These are phyloP conservation scores for Carcharodon carcharias DNA, from an alignment of 2,797 vertebrate species.

Conservation along the genomic window DNA sequence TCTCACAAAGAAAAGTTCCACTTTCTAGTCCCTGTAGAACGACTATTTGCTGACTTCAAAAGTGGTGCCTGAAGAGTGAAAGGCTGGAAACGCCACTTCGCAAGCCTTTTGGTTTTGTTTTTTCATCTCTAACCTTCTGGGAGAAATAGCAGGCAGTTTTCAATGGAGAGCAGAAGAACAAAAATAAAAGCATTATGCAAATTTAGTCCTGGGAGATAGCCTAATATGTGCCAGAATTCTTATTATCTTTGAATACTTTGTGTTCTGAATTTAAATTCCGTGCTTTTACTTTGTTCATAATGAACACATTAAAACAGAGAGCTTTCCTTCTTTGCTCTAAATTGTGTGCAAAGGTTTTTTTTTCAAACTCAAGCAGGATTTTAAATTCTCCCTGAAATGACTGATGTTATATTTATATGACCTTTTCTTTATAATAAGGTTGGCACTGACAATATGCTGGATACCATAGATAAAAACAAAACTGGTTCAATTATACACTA, in stretches of 20 bases:
- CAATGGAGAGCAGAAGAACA: not conserved
- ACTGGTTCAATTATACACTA: not conserved
- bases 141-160: not conserved
- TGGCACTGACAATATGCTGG: not conserved
- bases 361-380: not conserved
- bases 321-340: not conserved
- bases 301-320: not conserved
- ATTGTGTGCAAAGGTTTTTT: not conserved
- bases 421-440: not conserved
- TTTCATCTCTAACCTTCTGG: not conserved
- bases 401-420: not conserved
- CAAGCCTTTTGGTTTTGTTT: not conserved
- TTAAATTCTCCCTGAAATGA: slow-evolving; percentile 20
- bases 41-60: not conserved
- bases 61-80: not conserved
- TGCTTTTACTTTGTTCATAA: not conserved
- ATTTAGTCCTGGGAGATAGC: slow-evolving; percentile 6
- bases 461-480: not conserved
- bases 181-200: slow-evolving; percentile 27
- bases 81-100: not conserved
- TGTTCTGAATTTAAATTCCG: slow-evolving; percentile 7
- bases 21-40: not conserved
- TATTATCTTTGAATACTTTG: slow-evolving; percentile 26
- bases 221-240: not conserved
- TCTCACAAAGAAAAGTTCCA: not conserved